These are phyloP conservation scores for Nibea albiflora DNA, from an alignment of 2,113 vertebrate genomes.

Conservation along the genomic window DNA sequence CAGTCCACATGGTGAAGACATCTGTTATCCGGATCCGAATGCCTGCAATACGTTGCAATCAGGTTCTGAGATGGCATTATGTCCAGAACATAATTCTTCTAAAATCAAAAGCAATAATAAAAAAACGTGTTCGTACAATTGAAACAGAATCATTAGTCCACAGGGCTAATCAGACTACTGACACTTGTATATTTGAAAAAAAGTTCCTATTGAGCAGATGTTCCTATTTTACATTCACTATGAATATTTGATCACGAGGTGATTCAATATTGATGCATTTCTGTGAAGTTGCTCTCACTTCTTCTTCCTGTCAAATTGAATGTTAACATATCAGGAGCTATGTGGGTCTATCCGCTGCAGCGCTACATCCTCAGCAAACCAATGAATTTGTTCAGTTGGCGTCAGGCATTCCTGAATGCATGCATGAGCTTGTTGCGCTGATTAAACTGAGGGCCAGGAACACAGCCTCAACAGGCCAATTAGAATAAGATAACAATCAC, in stretches of 20 bases:
- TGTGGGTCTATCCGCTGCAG: conserved; percentile 14
- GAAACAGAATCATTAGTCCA: conserved; percentile 8
- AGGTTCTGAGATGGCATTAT: background rate
- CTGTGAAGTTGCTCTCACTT: conserved; percentile 56
- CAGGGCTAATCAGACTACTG: conserved; percentile 4
- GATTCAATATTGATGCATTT: conserved; percentile 61
- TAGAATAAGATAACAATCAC: conserved; percentile 58
- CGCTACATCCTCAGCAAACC: conserved; percentile 34
- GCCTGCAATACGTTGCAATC: too few relatives aligned
- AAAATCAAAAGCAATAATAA: background rate
- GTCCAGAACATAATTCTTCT: background rate
- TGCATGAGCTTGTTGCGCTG: conserved; percentile 30
- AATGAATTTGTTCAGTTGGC: conserved; percentile 34
- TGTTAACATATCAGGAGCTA: conserved; percentile 39
- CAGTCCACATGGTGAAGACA: too few relatives aligned
- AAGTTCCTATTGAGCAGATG: conserved; percentile 13
- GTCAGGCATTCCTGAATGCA: conserved; percentile 27
- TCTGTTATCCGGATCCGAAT: too few relatives aligned
- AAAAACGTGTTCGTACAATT: background rate
- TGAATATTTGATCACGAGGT: conserved; percentile 59
- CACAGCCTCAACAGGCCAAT: conserved; percentile 57
- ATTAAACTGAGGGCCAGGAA: conserved; percentile 59
- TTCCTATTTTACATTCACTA: conserved; percentile 41
- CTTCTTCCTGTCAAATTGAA: conserved; percentile 53
- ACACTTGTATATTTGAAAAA: conserved; percentile 29